These are phyloP conservation scores for Syngnathus rostellatus DNA, from an alignment of 2,797 vertebrate genomes.

Conservation along the genomic window DNA sequence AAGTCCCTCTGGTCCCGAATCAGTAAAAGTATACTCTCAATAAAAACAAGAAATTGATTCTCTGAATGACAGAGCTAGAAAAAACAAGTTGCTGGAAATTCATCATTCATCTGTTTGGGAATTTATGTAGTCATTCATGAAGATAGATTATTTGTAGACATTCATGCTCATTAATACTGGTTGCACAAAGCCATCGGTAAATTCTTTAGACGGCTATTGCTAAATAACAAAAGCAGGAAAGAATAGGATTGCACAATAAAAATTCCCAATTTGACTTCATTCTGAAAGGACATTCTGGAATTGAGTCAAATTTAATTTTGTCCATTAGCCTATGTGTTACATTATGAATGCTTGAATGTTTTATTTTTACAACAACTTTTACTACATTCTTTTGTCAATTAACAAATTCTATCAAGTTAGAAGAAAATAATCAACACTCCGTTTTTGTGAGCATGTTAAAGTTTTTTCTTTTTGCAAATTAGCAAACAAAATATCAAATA, in stretches of 20 bases:
- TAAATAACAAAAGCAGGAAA: background rate
- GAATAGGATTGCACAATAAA: background rate
- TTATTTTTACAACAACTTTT: background rate
- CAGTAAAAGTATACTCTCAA: slow-evolving; percentile 1
- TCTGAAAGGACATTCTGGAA: too few species aligned
- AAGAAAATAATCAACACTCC: too few species aligned
- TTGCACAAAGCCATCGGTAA: background rate
- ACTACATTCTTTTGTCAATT: background rate
- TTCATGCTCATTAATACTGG: background rate
- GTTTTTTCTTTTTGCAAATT: too few species aligned
- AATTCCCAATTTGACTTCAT: background rate
- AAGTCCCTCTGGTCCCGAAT: slow-evolving; percentile 28
- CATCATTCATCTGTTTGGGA: too few species aligned
- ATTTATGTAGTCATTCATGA: background rate
- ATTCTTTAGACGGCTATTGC: background rate
- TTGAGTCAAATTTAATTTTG: too few species aligned
- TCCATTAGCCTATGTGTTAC: background rate
- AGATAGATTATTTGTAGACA: background rate
- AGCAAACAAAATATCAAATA: too few species aligned
- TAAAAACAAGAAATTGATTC: background rate
- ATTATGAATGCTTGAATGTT: background rate
- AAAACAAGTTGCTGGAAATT: background rate
- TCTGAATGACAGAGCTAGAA: background rate
- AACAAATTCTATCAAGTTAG: background rate
- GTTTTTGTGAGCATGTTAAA: too few species aligned